Conservation (phyloP, 2,797 vertebrate genomes). For the Mycteria americana region DNA sequence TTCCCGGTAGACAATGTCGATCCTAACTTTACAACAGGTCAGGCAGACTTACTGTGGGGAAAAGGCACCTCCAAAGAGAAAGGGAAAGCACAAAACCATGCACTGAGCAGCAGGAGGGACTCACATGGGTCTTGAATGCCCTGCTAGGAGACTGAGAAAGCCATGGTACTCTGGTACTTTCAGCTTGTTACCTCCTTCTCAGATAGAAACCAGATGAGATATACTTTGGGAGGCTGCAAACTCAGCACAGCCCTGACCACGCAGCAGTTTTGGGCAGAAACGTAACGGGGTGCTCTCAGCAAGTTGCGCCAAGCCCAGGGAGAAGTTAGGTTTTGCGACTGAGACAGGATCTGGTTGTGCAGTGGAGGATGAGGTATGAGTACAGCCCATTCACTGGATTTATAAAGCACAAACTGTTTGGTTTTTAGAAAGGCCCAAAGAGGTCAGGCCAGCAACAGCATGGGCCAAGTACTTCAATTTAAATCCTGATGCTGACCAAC, state of each 20-base stretch:
- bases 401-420: slow-evolving; percentile 50
- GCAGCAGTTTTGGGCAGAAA: neutral
- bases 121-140: neutral
- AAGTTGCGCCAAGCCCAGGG: neutral
- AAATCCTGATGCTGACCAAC: slow-evolving; percentile 28
- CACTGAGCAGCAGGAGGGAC: neutral
- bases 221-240: neutral
- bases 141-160: neutral
- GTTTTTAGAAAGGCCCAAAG: slow-evolving; percentile 24
- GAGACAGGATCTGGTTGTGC: neutral
- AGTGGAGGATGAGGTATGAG: neutral
- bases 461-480: slow-evolving; percentile 26
- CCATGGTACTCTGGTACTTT: neutral
- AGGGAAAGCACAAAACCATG: neutral
- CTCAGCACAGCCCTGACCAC: neutral
- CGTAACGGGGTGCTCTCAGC: neutral
- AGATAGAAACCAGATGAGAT: neutral
- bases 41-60: neutral
- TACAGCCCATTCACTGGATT: slow-evolving; percentile 25
- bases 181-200: neutral
- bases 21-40: neutral
- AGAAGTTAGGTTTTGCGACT: neutral
- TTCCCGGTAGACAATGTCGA: neutral
- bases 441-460: neutral
- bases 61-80: neutral